phyloP scores from a whole-genome alignment of 2,797 vertebrate genomes.

The Menidia menidia region DNA sequence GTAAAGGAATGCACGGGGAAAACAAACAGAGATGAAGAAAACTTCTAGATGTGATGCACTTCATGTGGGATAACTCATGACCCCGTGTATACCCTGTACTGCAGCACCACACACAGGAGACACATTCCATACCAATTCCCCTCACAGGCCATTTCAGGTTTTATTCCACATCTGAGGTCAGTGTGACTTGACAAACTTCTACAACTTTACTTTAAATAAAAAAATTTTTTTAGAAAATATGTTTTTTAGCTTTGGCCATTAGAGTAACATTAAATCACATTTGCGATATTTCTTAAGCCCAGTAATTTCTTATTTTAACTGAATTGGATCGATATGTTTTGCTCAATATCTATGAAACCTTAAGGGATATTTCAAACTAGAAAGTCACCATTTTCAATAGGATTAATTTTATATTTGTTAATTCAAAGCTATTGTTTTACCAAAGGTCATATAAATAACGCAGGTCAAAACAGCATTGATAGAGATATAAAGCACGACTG shows the following conservation, averaged over 20 bases:
- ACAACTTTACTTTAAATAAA: neutral
- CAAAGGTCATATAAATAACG: neutral
- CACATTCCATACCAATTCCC: slow-evolving; percentile 7
- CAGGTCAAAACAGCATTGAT: neutral
- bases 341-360: neutral
- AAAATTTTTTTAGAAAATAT: no score
- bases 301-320: neutral
- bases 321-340: neutral
- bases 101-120: slow-evolving; percentile 8
- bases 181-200: neutral
- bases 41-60: no score
- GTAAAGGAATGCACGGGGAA: no score
- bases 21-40: no score
- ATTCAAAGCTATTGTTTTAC: neutral
- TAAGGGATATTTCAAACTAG: neutral
- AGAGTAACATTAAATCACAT: no score
- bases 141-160: neutral
- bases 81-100: no score
- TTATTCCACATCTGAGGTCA: neutral
- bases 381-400: neutral
- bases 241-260: no score
- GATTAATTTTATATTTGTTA: neutral
- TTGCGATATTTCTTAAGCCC: no score
- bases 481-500: no score
- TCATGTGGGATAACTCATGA: no score